Evolutionary conservation across 2,888 invertebrate genomes (phyloP).

Genomic region (Nomada flava): DNA sequence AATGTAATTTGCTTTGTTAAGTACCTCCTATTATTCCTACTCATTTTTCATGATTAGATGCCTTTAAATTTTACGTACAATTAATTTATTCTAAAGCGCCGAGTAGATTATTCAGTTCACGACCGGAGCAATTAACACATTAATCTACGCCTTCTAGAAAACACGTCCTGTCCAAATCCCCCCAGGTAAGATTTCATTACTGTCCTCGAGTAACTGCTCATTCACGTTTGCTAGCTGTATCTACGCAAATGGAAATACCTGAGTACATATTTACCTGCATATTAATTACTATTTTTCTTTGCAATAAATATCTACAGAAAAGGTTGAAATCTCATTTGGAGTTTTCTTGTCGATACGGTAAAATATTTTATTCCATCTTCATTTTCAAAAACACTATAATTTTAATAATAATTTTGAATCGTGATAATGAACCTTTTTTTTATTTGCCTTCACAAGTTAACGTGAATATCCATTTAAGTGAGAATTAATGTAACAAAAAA

Average conservation of each 20-base stretch:
- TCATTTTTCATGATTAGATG: background rate
- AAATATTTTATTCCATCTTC: background rate
- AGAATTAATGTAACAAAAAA: no score
- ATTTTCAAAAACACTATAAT: background rate
- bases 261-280: background rate
- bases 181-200: background rate
- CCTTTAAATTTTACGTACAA: background rate
- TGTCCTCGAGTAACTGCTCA: background rate
- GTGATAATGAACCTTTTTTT: background rate
- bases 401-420: background rate
- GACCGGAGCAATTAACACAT: background rate
- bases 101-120: background rate
- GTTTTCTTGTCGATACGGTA: background rate
- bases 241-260: slow-evolving; percentile 7
- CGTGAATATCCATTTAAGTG: background rate
- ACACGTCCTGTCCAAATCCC: background rate
- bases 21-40: background rate
- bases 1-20: background rate
- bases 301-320: background rate
- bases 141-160: background rate
- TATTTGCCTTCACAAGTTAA: background rate
- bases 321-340: background rate
- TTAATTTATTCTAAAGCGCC: no score
- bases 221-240: background rate
- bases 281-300: background rate